Conservation (phyloP, 2,113 vertebrate species). For the Pseudorectes ferrugineus region DNA sequence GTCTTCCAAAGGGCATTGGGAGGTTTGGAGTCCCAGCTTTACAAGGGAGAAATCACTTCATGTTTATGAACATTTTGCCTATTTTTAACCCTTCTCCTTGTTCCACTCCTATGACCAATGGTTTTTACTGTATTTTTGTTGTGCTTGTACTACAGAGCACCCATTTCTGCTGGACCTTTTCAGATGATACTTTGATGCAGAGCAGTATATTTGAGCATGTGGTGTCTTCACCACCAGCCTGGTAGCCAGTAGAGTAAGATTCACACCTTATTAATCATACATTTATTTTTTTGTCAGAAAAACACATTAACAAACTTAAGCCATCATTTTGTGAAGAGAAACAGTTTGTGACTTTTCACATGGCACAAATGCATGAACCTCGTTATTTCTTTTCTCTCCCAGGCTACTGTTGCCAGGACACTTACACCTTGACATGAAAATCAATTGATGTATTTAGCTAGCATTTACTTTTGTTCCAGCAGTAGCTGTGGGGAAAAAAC, state of each 20-base stretch:
- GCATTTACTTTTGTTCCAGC: neutral
- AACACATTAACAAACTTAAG: neutral
- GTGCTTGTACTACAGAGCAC: neutral
- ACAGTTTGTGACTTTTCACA: neutral
- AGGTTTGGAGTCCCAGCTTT: neutral
- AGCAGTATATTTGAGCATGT: neutral
- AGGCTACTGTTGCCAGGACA: neutral
- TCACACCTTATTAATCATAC: neutral
- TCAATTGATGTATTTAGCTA: neutral
- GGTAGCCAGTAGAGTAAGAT: neutral
- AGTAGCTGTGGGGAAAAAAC: neutral
- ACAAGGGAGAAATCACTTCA: neutral
- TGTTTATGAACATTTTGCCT: neutral
- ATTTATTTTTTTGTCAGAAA: neutral
- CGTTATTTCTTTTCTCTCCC: neutral
- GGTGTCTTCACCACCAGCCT: neutral
- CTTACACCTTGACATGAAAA: neutral
- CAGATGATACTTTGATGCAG: neutral
- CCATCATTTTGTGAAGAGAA: neutral
- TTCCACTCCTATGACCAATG: fast-evolving
- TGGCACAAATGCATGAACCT: neutral
- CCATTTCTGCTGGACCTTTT: neutral
- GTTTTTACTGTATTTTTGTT: neutral
- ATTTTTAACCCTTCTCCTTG: neutral
- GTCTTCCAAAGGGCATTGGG: neutral